Evolutionary conservation across 1,140 invertebrate genomes (phyloP).

Genomic region (Tetranychus urticae): DNA sequence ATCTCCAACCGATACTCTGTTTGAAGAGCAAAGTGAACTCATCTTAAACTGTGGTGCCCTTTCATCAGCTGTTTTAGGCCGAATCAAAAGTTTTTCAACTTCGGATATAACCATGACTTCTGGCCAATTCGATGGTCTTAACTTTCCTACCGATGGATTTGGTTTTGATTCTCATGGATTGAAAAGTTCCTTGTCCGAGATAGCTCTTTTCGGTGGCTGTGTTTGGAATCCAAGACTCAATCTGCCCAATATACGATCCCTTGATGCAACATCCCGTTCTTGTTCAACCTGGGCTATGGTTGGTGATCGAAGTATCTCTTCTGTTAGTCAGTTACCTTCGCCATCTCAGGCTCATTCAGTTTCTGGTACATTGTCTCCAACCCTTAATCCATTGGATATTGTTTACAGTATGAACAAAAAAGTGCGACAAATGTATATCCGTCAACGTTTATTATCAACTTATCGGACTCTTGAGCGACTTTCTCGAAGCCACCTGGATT

Average conservation of each 20-base stretch:
- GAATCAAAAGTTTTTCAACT: slow-evolving; percentile 55
- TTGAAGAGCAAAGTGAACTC: slow-evolving; percentile 44
- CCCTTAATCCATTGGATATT: slow-evolving; percentile 40
- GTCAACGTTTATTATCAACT: slow-evolving; percentile 43
- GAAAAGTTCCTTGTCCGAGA: slow-evolving; percentile 11
- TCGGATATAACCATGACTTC: slow-evolving; percentile 31
- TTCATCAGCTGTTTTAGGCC: slow-evolving; percentile 35
- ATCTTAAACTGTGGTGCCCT: slow-evolving; percentile 48
- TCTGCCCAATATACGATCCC: slow-evolving; percentile 14
- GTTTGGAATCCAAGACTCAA: not conserved
- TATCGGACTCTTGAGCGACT: slow-evolving; percentile 53
- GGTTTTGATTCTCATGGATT: not conserved
- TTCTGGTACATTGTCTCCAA: slow-evolving; percentile 11
- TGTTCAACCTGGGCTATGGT: slow-evolving; percentile 67
- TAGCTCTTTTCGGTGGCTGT: slow-evolving; percentile 6
- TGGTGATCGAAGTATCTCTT: slow-evolving; percentile 34
- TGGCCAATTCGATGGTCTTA: too few species aligned
- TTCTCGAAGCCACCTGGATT: slow-evolving; percentile 53
- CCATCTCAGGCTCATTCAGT: slow-evolving; percentile 24
- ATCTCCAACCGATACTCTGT: slow-evolving; percentile 33
- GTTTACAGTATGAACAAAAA: slow-evolving; percentile 57
- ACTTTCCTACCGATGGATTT: too few species aligned
- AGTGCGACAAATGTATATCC: slow-evolving; percentile 44
- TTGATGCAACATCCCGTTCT: slow-evolving; percentile 46
- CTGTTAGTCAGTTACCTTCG: slow-evolving; percentile 42